Conservation (phyloP, 2,113 vertebrate genomes). For the Onychostruthus taczanowskii region DNA sequence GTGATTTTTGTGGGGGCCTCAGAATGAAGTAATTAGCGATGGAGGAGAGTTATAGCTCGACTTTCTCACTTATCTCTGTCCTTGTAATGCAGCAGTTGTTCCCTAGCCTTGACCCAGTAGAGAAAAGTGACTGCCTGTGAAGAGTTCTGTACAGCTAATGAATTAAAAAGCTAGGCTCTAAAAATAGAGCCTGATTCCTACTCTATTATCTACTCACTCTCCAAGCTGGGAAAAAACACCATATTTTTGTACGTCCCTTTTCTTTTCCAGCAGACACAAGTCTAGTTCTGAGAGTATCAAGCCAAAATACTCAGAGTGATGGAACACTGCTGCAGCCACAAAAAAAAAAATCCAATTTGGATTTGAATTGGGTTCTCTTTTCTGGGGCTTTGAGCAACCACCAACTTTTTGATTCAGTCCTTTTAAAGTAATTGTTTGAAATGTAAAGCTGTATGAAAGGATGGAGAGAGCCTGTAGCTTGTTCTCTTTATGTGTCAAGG, state of each 20-base stretch:
- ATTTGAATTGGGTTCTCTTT: not conserved
- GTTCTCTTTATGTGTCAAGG: not conserved
- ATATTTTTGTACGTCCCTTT: not conserved
- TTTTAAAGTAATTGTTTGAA: not conserved
- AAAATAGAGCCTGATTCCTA: not conserved
- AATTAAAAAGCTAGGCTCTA: constrained; percentile 21
- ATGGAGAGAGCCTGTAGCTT: not conserved
- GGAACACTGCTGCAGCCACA: not conserved
- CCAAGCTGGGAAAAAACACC: not conserved
- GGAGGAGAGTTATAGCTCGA: not conserved
- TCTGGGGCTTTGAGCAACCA: not conserved
- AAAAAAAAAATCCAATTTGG: not conserved
- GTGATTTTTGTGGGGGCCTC: not conserved
- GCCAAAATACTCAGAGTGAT: not conserved
- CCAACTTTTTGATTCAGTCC: not conserved
- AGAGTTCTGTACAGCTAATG: not conserved
- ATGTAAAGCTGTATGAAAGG: not conserved
- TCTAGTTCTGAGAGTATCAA: not conserved
- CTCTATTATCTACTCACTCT: not conserved
- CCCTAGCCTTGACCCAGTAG: not conserved
- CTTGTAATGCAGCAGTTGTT: not conserved
- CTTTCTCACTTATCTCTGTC: not conserved
- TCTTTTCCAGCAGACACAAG: not conserved
- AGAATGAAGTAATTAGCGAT: not conserved
- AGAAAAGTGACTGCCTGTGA: not conserved